These are phyloP conservation scores for Actinemys pallida DNA, from an alignment of 2,113 vertebrate species.

Conservation along the genomic window DNA sequence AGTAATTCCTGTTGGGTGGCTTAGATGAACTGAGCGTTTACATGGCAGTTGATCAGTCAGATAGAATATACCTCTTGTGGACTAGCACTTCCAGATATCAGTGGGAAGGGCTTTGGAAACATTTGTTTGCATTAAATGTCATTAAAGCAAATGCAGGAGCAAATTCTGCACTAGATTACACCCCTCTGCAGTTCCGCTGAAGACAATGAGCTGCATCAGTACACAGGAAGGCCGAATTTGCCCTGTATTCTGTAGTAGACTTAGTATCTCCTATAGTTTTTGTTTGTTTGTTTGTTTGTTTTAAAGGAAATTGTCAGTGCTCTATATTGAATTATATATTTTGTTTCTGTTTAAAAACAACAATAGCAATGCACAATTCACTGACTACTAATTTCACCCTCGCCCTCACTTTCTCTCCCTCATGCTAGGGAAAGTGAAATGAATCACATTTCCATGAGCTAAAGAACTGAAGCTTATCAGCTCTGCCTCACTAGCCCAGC, in stretches of 20 bases:
- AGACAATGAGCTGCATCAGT: background rate
- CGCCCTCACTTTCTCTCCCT: background rate
- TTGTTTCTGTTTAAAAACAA: background rate
- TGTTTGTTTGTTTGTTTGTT: background rate
- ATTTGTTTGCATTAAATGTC: background rate
- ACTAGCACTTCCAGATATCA: background rate
- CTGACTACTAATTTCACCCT: background rate
- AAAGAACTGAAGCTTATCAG: rapidly evolving
- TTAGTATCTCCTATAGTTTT: background rate
- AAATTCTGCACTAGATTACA: background rate
- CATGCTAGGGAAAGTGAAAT: background rate
- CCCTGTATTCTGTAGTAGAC: background rate
- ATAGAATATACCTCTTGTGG: background rate
- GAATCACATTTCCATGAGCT: rapidly evolving
- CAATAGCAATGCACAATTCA: background rate
- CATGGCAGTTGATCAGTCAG: background rate
- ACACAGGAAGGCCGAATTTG: background rate
- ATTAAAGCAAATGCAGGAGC: background rate
- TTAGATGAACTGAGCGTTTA: background rate
- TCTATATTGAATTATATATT: background rate
- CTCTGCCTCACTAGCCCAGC: background rate
- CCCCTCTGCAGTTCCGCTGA: background rate
- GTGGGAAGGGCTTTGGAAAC: background rate
- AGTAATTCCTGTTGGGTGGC: background rate
- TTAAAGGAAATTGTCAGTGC: background rate